A percentile compares a stretch with the other conserved stretches of the same genome.
These are phyloP conservation scores for Pontoporia blainvillei DNA, from an alignment of 2,113 vertebrate species.

Conservation along the genomic window DNA sequence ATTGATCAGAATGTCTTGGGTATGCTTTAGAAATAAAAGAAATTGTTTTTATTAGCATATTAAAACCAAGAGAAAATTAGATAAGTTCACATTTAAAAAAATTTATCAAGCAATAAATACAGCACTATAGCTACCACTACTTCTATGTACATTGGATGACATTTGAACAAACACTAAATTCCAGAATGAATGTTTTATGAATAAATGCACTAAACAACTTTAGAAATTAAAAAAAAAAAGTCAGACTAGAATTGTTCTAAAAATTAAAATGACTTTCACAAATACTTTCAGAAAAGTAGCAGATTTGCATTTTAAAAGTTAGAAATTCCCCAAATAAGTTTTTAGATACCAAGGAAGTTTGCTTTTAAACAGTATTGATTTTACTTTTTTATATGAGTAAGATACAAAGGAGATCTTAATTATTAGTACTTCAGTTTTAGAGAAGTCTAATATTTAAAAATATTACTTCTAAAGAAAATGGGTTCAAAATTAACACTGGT, in stretches of 20 bases:
- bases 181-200: constrained; percentile 72
- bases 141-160: constrained; percentile 72
- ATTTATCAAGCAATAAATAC: constrained; percentile 76
- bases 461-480: background rate
- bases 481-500: background rate
- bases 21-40: constrained; percentile 68
- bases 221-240: background rate
- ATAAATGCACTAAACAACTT: constrained; percentile 19
- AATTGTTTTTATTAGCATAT: constrained; percentile 52
- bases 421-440: background rate
- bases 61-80: constrained; percentile 69
- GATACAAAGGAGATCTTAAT: background rate
- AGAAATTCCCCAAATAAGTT: constrained; percentile 19
- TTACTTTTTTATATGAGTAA: constrained; percentile 40
- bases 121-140: constrained; percentile 39
- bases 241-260: background rate
- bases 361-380: background rate
- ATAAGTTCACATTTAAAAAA: constrained; percentile 73
- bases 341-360: constrained; percentile 40
- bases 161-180: constrained; percentile 69
- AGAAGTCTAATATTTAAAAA: constrained; percentile 13
- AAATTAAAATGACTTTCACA: constrained; percentile 25
- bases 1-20: constrained; percentile 62
- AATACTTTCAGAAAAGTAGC: background rate
- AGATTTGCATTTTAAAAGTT: constrained; percentile 19